Evolutionary conservation across 1,140 invertebrate genomes (phyloP).

Genomic region (Panulirus ornatus): DNA sequence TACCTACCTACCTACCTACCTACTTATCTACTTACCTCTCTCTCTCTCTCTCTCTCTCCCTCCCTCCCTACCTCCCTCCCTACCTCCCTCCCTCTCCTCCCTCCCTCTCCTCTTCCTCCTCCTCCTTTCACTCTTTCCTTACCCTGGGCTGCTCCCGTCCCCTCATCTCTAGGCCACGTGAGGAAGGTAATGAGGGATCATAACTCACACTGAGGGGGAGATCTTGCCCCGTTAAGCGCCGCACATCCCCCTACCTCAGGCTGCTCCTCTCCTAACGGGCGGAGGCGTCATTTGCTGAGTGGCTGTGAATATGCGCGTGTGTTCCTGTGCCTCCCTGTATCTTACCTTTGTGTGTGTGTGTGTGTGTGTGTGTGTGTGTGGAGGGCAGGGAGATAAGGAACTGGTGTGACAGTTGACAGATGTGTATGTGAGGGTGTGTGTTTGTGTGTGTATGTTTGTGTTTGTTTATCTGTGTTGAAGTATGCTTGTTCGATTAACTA

Average conservation of each 20-base stretch:
- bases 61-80: not conserved
- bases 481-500: no score
- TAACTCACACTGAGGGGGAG: slow-evolving; percentile 47
- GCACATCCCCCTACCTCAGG: not conserved
- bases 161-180: slow-evolving; percentile 44
- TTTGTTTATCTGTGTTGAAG: no score
- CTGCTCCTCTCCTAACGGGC: not conserved
- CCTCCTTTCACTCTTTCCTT: not conserved
- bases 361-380: no score
- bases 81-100: not conserved
- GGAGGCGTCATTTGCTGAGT: not conserved
- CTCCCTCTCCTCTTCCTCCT: not conserved
- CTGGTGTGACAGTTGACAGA: no score
- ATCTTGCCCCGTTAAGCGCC: slow-evolving; percentile 32
- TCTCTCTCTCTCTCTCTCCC: not conserved
- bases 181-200: slow-evolving; percentile 44
- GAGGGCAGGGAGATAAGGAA: no score
- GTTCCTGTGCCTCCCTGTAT: no score
- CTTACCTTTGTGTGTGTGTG: no score
- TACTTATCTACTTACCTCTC: not conserved
- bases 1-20: no score
- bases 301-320: no score
- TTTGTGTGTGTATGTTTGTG: not conserved
- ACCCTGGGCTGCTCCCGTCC: slow-evolving; percentile 18
- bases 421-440: no score